Percentiles rank a stretch among this genome's conserved stretches.
phyloP scores from a whole-genome alignment of 2,797 vertebrate species.

The Dromococcyx pavoninus region DNA sequence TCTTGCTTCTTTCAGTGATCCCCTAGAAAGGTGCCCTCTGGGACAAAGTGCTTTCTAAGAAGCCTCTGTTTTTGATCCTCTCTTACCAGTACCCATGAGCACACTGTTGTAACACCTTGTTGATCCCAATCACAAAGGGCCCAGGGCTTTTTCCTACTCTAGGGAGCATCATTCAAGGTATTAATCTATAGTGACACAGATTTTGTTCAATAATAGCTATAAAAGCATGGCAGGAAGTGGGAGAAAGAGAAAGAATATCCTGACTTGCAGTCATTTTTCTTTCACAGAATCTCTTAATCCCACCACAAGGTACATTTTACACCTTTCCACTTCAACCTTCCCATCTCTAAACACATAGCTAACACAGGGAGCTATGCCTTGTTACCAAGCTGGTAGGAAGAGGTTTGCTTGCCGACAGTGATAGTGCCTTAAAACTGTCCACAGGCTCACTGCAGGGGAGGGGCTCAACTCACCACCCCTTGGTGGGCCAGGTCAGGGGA shows the following conservation, averaged over 20 bases:
- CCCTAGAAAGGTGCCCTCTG: not conserved
- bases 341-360: accelerated
- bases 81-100: not conserved
- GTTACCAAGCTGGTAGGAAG: accelerated
- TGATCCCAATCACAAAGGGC: not conserved
- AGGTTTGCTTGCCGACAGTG: not conserved
- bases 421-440: not conserved
- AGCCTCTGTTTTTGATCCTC: not conserved
- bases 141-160: not conserved
- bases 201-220: slow-evolving; percentile 25
- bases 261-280: not conserved
- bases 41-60: not conserved
- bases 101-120: not conserved
- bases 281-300: not conserved
- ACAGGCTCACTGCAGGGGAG: not conserved
- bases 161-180: not conserved
- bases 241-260: not conserved
- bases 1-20: not conserved
- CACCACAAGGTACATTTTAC: not conserved
- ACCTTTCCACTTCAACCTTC: not conserved
- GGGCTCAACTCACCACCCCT: not conserved
- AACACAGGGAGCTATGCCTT: accelerated
- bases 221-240: not conserved
- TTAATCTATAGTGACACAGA: not conserved
- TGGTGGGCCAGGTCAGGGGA: not conserved